Base-by-base conservation (phyloP, 2,797 vertebrate genomes). In the Rhynchotus rufescens region DNA sequence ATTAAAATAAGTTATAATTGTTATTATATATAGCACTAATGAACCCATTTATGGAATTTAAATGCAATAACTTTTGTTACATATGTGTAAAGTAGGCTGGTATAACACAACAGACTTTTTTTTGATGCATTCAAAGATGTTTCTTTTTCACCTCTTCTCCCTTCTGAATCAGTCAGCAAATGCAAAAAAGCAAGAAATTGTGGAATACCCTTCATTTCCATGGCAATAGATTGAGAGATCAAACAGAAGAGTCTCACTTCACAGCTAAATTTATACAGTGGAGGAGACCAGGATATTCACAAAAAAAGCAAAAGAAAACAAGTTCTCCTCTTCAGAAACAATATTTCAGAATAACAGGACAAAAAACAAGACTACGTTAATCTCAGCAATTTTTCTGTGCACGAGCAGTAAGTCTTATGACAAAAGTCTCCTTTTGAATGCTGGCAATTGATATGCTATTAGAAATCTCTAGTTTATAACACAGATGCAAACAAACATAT, bases 151-250 rank as follows among this genome's bases (percentile, higher is more conserved):
- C 23, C 5, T 57, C 59, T 76, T 82, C 22, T 89, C 52, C 42
- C 38, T 76, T 89, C 69, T 65, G 42, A 94, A 89, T 45, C 44
- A 92, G 49, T 49, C 16, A 61, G 34, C 56, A 81, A 94, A 92
- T 6, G 32, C 54, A 64, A 74, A 67, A 72, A 72, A 89, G 40
- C 22, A 91, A 74, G 73, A 94, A 88, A 54, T 82, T 87, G 47
- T 72, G 61, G 56, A 68, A 73, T 75, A 86, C 52, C 64, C 47
- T 80, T 93, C 19, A 96, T 92, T 95, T 94, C 86, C 86, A 83
- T 64, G 80, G 61, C 28, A 93, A 93, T 69, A 89, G 65, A 80
- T 11, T 77, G 44, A 94, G 32, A 90, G 56, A 86, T 94, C 72
- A 81, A 88, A 89, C 30, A 92, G 16, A 86, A 88, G 28, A 54